Percentiles rank a stretch among this genome's conserved stretches.
phyloP scores from a whole-genome alignment of 2,797 vertebrate genomes.

The Arremon aurantiirostris region DNA sequence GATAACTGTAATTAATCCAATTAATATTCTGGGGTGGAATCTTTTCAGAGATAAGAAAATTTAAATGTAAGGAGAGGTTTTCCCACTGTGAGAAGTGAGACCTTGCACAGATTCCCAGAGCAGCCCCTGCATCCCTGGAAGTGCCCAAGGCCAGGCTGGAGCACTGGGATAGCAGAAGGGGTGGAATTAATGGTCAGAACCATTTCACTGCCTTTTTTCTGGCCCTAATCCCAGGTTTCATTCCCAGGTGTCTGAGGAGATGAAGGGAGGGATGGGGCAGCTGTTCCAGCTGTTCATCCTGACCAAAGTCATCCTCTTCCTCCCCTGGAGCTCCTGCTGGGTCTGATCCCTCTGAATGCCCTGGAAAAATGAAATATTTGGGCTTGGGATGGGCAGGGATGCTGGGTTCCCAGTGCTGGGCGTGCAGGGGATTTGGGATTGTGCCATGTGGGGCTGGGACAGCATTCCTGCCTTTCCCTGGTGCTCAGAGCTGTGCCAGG shows the following conservation, averaged over 20 bases:
- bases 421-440: not conserved
- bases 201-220: fast-evolving
- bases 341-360: fast-evolving
- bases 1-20: not conserved
- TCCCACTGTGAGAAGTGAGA: not conserved
- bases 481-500: not conserved
- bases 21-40: not conserved
- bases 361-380: not conserved
- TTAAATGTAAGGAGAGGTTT: not conserved
- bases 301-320: fast-evolving
- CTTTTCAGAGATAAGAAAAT: not conserved
- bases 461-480: not conserved
- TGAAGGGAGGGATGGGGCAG: not conserved
- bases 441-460: not conserved
- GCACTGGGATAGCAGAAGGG: not conserved
- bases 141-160: not conserved
- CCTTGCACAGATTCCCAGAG: not conserved
- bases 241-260: not conserved
- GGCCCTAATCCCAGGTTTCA: not conserved
- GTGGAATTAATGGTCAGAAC: not conserved
- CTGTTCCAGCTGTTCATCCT: not conserved
- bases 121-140: not conserved
- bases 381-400: not conserved
- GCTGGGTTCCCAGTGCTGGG: fast-evolving
- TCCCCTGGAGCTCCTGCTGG: not conserved